Percentiles rank a stretch among this genome's conserved stretches.
phyloP scores from a whole-genome alignment of 2,888 invertebrate genomes.

The Lithophane leautieri region DNA sequence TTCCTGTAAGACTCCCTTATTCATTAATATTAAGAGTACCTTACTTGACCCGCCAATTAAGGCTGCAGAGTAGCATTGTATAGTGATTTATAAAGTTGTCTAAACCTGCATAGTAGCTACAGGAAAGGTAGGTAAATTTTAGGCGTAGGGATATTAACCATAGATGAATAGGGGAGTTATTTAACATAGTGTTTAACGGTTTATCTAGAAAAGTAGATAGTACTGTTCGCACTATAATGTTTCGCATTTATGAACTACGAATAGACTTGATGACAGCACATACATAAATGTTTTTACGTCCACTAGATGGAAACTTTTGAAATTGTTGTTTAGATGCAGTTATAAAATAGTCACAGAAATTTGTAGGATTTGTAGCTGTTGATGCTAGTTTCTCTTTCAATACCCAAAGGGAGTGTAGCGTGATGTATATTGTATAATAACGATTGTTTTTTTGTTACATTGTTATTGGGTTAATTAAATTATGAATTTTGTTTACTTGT shows the following conservation, averaged over 20 bases:
- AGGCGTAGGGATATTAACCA: conserved; percentile 1
- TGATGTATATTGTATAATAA: conserved; percentile 15
- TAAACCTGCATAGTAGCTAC: background rate
- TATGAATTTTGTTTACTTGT: conserved; percentile 6
- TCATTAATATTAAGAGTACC: conserved; percentile 1
- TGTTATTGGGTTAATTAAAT: conserved; percentile 18
- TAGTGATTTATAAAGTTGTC: background rate
- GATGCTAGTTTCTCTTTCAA: conserved; percentile 33
- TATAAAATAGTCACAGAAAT: conserved; percentile 9
- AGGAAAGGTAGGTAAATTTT: conserved; percentile 4
- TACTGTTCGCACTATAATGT: conserved; percentile 37
- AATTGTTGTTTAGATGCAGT: conserved; percentile 22
- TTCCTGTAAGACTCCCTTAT: conserved; percentile 41
- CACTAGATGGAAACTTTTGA: conserved; percentile 4
- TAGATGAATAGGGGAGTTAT: conserved; percentile 28
- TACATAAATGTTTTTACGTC: conserved; percentile 41
- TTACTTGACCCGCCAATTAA: background rate
- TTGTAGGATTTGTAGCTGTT: conserved; percentile 36
- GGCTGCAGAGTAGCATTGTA: background rate
- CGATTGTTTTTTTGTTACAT: background rate
- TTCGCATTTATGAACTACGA: conserved; percentile 45
- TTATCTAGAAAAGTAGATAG: conserved; percentile 42
- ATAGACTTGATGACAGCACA: conserved; percentile 54
- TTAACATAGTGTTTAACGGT: conserved; percentile 17
- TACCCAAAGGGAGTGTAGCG: conserved; percentile 11